Evolutionary conservation across 2,797 vertebrate species (phyloP), one percentile per base, ranked within the genome.

Genomic region (Sebastes itinus): DNA sequence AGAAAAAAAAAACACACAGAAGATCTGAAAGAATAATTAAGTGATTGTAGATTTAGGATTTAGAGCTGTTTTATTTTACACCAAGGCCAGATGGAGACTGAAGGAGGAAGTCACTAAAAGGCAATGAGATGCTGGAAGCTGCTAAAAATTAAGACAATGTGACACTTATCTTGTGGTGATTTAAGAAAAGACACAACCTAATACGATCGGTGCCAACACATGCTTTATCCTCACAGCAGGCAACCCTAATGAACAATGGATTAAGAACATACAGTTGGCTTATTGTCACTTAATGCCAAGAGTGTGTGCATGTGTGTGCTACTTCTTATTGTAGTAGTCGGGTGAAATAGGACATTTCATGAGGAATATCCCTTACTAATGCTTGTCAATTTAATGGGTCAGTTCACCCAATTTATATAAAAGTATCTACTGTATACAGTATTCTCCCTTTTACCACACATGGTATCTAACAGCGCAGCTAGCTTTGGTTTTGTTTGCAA

Each of bases 21-120:
- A 49, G 76, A 90, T 81, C 77, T 76, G 72, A 92, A n/a, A 52
- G 86, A 88, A 88, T 91, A 88, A 84, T 80, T 80, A 87, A 90
- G 80, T 68, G 80, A 77, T 60, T 85, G 83, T 79, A 64, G 89
- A 85, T 86, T 84, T 59, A 71, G 74, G 84, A 81, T 76, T 80
- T 46, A 58, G 49, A 67, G 56, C 58, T 14, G 54, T 59, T 81
- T 64, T 14, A 16, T 30, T 77, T 46, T 28, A 79, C 83, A 77
- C 42, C 32, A 28, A 72, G 67, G 61, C 66, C 89, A 91, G 89
- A 86, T 80, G 90, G 88, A 83, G 75, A 66, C 33, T 6, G 6
- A 75, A 42, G 22, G 28, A 73, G 71, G 77, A 83, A 75, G 60
- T 75, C 61, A 78, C 71, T 80, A 81, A 42, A 65, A 83, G 68